Evolutionary conservation across 2,888 invertebrate species (phyloP).

Genomic region (Rapana venosa): DNA sequence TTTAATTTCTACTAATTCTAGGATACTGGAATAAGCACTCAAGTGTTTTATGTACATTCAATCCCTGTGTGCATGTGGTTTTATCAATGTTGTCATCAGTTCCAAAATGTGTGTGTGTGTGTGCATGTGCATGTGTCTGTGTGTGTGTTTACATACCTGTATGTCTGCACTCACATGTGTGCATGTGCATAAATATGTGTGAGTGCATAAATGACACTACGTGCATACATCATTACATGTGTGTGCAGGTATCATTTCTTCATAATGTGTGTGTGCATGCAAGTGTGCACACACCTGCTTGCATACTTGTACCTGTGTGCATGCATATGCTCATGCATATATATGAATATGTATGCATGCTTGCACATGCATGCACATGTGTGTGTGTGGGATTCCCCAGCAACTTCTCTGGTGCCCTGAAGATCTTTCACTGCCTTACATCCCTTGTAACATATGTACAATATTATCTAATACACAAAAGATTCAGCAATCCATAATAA

Average conservation of each 20-base stretch:
- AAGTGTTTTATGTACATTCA: too few species aligned
- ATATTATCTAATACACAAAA: too few species aligned
- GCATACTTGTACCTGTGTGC: background rate
- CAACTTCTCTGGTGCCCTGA: background rate
- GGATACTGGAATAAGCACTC: too few species aligned
- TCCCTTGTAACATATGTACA: too few species aligned
- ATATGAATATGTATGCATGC: background rate
- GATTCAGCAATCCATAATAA: too few species aligned
- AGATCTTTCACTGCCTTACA: background rate
- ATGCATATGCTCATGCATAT: background rate
- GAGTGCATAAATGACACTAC: background rate
- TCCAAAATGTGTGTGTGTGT: slow-evolving; percentile 17
- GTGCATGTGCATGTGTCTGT: slow-evolving; percentile 17
- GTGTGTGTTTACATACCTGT: background rate
- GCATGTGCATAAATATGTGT: background rate
- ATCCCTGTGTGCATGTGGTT: too few species aligned
- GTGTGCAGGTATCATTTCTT: background rate
- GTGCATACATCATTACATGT: too few species aligned
- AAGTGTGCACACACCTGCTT: background rate
- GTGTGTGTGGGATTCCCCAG: background rate
- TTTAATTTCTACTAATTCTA: too few species aligned
- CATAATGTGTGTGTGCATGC: background rate
- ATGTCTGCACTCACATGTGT: background rate
- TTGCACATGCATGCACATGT: background rate
- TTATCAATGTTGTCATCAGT: too few species aligned